Evolutionary conservation across 1,140 invertebrate genomes (phyloP), one percentile per base, ranked within the genome.

Genomic region (Pseudachorutes palmiensis): DNA sequence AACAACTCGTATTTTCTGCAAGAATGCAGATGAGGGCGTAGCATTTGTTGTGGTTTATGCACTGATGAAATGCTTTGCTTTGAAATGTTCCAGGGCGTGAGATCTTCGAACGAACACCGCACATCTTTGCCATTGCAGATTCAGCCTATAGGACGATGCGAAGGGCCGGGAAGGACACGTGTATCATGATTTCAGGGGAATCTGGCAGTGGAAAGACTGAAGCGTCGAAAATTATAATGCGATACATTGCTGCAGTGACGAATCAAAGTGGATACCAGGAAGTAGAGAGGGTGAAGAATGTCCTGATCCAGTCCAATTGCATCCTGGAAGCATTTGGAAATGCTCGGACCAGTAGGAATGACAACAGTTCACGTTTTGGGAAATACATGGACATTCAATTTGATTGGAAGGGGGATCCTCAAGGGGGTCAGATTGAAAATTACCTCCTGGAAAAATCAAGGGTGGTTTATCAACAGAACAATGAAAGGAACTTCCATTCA

Each of bases 331-430:
- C 94, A 1, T 98, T 98, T 79, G 96, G 95, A 30, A 98, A 98
- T 82, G 95, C 95, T 1, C 97, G 97, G 79, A 98, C 95, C 1
- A 97, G 92, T 75, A 83, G 94, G 57, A 98, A 98, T 80, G 94
- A 98, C 78, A 98, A 98, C 81, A 97, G 93, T 0, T 97, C 93
- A 58, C 84, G 95, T 32, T 98, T 98, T 81, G 96, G 96, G 61
- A 98, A 98, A 79, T 98, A 98, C 78, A 98, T 98, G 94, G 94
- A 98, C 77, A 97, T 98, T 70, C 93, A 97, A 82, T 98, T 98
- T 80, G 93, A 98, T 80, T 98, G 94, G 79, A 97, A 97, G 81
- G 94, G 94, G 0, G 95, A 98, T 80, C 94, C 95, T 0, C 86
- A 97, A 51, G 95, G 95, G 29, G 96, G 95, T 14, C 90, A 97